Evolutionary conservation across 2,113 vertebrate species (phyloP), one percentile per base, ranked within the genome.

Genomic region (Thalassarche chlororhynchos): DNA sequence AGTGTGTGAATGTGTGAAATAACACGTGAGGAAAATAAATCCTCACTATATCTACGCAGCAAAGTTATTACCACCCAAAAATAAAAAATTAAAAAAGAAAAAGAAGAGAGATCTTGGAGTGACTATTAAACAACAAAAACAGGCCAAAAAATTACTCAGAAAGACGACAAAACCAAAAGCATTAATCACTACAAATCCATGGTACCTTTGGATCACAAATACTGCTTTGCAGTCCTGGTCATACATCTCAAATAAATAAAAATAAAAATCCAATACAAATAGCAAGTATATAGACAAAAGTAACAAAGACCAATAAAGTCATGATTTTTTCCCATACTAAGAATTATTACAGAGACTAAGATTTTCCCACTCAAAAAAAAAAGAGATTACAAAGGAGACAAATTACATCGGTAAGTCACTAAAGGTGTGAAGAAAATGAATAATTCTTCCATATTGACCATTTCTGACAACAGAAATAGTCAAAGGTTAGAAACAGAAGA

Each of bases 11-110:
- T 34, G 10, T 14, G 6, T 25, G 14, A 91, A 93, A 52, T 42
- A 79, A 82, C 10, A 49, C 0, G 12, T 6, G 7, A 60, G 9
- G 15, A 80, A 64, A 85, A 75, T 1, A 78, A 74, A 54, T 44
- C 10, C 14, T 83, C 10, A 6, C 11, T 42, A 8, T 15, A 40
- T 31, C 21, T 47, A 36, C 0, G 3, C 1, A 26, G 25, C 15
- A 28, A 87, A 89, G 13, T 40, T 82, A 62, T 20, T 61, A 69
- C 3, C 11, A 34, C 24, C 80, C 26, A 49, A 84, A 51, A 68
- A 10, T 4, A 34, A 58, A 29, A 52, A 60, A 42, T 6, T 6
- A 21, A 25, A 23, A 60, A 28, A 13, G 31, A 44, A 44, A 24
- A 55, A 13, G 1, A 57, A 51, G 21, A 89, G 12, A 36, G 1